Evolutionary conservation across 2,797 vertebrate species (phyloP).

Genomic region (Scolopax rusticola): DNA sequence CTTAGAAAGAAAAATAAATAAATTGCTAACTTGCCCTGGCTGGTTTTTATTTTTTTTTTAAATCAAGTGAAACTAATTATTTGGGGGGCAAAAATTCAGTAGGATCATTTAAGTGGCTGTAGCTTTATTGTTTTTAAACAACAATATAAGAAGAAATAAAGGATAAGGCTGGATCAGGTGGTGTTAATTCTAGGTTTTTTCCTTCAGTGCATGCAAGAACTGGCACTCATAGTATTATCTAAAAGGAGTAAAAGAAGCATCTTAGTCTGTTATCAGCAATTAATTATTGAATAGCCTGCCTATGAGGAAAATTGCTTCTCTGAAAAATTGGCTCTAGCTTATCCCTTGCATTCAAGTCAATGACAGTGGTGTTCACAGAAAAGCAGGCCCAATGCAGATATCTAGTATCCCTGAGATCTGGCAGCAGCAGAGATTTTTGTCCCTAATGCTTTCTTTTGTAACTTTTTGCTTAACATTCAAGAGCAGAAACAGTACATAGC

Average conservation of each 20-base stretch:
- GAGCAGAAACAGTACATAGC: neutral
- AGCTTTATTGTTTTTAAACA: neutral
- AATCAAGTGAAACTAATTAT: neutral
- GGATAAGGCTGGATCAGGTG: neutral
- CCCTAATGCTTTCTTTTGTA: neutral
- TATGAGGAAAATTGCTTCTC: neutral
- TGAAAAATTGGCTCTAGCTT: neutral
- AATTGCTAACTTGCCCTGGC: neutral
- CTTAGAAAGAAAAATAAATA: constrained; percentile 6
- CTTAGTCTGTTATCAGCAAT: neutral
- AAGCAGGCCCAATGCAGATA: neutral
- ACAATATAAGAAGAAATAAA: neutral
- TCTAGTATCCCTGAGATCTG: neutral
- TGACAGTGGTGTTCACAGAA: neutral
- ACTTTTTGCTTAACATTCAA: neutral
- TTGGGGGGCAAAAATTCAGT: neutral
- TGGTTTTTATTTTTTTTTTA: neutral
- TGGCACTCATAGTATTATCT: neutral
- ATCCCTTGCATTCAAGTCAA: neutral
- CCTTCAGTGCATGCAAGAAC: neutral
- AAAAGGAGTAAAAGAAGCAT: neutral
- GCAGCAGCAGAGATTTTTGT: neutral
- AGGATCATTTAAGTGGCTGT: neutral
- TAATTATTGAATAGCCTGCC: neutral
- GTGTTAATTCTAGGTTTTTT: neutral